Evolutionary conservation across 2,113 vertebrate species (phyloP).

Genomic region (Amphiprion percula): DNA sequence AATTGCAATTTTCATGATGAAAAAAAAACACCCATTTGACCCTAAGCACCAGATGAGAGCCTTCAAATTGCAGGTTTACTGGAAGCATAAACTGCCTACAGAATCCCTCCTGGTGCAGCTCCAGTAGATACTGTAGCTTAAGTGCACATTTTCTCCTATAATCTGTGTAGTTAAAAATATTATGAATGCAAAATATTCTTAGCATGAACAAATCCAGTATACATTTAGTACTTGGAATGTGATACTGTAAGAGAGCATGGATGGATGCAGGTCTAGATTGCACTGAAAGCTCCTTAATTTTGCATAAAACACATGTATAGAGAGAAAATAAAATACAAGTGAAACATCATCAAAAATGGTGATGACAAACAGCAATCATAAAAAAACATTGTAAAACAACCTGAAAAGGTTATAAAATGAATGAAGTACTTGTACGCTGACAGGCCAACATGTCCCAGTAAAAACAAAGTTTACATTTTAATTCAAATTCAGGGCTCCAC

Average conservation of each 20-base stretch:
- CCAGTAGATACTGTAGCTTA: background rate
- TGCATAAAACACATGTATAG: slow-evolving; percentile 1
- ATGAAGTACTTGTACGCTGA: background rate
- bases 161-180: background rate
- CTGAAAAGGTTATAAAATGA: background rate
- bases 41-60: background rate
- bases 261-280: background rate
- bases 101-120: background rate
- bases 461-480: background rate
- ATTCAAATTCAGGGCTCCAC: background rate
- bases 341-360: background rate
- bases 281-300: background rate
- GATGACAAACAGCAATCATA: background rate
- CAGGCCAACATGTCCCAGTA: background rate
- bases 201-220: slow-evolving; percentile 18
- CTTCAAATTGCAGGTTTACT: background rate
- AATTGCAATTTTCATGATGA: background rate
- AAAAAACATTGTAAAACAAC: background rate
- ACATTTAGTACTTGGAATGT: background rate
- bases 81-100: background rate
- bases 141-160: slow-evolving; percentile 5
- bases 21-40: background rate
- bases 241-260: background rate
- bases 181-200: background rate
- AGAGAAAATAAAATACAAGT: background rate